phyloP scores from a whole-genome alignment of 2,888 invertebrate species.

The Hyppa rectilinea region DNA sequence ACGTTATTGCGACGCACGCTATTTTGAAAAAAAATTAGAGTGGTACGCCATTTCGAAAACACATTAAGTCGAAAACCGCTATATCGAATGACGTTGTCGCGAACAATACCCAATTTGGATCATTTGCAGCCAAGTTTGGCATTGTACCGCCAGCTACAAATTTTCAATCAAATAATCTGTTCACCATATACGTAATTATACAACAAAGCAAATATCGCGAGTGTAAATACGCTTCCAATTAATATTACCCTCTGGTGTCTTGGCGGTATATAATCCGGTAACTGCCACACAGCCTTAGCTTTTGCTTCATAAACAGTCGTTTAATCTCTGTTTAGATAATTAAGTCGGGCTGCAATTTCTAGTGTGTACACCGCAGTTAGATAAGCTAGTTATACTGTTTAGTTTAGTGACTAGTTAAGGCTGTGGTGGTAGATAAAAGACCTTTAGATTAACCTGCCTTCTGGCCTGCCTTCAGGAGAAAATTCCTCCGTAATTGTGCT shows the following conservation, averaged over 20 bases:
- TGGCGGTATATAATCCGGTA: conserved; percentile 19
- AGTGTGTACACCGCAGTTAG: background rate
- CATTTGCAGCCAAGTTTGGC: too few species aligned
- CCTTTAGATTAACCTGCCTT: too few species aligned
- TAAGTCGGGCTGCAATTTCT: conserved; percentile 23
- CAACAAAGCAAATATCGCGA: conserved; percentile 19
- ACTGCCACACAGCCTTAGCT: conserved; percentile 12
- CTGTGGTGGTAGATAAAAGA: background rate
- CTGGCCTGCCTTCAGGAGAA: too few species aligned
- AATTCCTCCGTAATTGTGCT: too few species aligned
- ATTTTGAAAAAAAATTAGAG: too few species aligned
- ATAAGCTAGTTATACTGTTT: background rate
- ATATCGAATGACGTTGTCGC: too few species aligned
- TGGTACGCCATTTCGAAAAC: too few species aligned
- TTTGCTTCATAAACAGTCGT: conserved; percentile 42
- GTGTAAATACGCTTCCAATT: conserved; percentile 41
- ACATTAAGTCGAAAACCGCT: too few species aligned
- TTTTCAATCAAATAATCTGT: conserved; percentile 15
- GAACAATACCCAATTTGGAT: too few species aligned
- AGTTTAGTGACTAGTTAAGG: background rate
- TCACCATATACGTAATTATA: background rate
- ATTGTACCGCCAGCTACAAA: conserved; percentile 6
- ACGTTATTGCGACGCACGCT: too few species aligned
- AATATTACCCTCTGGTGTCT: conserved; percentile 35
- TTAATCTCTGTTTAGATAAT: conserved; percentile 45